Evolutionary conservation across 2,797 vertebrate genomes (phyloP).

Genomic region (Melanotaenia boesemani): DNA sequence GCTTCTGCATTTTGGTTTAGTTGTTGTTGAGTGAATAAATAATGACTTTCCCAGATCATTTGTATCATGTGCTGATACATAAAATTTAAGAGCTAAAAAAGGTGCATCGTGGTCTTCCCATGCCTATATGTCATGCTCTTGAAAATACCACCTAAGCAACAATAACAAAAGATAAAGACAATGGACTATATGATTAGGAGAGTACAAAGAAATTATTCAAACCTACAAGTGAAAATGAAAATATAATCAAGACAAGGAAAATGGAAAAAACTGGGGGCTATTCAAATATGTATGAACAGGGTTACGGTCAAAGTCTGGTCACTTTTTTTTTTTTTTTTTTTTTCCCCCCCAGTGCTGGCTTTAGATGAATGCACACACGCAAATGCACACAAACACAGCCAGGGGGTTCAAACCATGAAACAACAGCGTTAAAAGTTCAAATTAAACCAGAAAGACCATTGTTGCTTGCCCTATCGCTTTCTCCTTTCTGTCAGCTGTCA

Average conservation of each 20-base stretch:
- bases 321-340: background rate
- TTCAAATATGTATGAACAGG: slow-evolving; percentile 1
- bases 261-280: background rate
- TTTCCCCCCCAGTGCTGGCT: background rate
- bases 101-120: too few relatives aligned
- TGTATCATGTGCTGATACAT: too few relatives aligned
- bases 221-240: slow-evolving; percentile 2
- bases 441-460: background rate
- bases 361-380: background rate
- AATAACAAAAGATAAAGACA: background rate
- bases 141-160: background rate
- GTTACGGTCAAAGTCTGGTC: background rate
- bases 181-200: background rate
- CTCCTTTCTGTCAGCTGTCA: background rate
- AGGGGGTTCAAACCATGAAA: background rate
- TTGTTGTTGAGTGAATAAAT: background rate
- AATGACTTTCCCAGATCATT: background rate
- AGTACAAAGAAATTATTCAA: background rate
- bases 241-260: slow-evolving; percentile 1
- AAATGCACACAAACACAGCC: background rate
- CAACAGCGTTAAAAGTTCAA: background rate
- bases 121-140: background rate
- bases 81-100: too few relatives aligned
- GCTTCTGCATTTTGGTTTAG: background rate
- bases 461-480: background rate